Base-by-base conservation (phyloP, 2,888 invertebrate species). In the Cyclophora albipunctata region DNA sequence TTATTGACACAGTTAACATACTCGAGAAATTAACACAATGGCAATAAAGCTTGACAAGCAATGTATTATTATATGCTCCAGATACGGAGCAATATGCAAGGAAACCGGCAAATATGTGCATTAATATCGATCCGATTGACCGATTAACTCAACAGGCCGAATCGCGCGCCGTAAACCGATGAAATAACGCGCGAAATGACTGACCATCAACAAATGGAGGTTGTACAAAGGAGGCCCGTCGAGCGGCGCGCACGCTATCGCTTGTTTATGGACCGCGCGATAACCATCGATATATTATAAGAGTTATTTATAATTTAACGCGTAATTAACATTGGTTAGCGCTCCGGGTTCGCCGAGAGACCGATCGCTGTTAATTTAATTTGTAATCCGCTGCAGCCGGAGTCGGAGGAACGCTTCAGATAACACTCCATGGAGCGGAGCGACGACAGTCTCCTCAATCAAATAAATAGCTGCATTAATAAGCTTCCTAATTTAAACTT, bases 151-250 rank as follows among this genome's bases (percentile, higher is more conserved):
- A 61, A 50, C 56, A 57, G 51, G 50, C 54, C 56, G 59, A 42
- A 55, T 52, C 61, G 56, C 53, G 52, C 48, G 20, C 55, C 52
- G 53, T 55, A 49, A 55, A 46, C 33, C 46, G 37, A 55, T 54
- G 54, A 50, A 59, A 56, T 56, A 59, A 59, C 50, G 61, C 59
- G 57, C 59, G 57, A 61, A 61, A 61, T 57, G 50, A 58, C 42
- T 50, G 59, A 45, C 54, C 49, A 54, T 56, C 56, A 43, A 42
- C 49, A 59, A 61, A 60, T 55, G 53, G 55, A 59, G 58, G 58
- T 58, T 55, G 43, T 42, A 42, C 43, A 34, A 43, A 43, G 41
- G 48, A 52, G 49, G 53, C 43, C 50, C 55, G 52, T 55, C 55
- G 45, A 52, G 45, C 52, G 54, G 50, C 42, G 47, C 47, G 54